Evolutionary conservation across 2,113 vertebrate genomes (phyloP).

Genomic region (Chaenogobius annularis): DNA sequence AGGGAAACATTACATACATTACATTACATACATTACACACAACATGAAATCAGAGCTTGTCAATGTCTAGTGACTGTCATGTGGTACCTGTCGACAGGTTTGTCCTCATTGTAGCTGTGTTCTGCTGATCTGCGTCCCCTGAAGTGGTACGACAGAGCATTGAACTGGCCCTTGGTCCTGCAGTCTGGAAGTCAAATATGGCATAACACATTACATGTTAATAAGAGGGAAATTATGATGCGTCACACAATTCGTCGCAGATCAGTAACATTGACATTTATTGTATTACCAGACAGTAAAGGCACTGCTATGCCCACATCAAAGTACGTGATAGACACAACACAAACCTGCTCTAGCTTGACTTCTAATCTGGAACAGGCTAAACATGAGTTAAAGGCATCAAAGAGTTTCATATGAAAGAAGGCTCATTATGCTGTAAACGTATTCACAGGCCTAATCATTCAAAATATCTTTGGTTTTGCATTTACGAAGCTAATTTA

Average conservation of each 20-base stretch:
- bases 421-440: neutral
- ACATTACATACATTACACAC: slow-evolving; percentile 1
- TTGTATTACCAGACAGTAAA: slow-evolving; percentile 1
- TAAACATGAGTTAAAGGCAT: slow-evolving; percentile 4
- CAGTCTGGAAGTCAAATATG: slow-evolving; percentile 81
- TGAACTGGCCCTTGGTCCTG: slow-evolving; percentile 95
- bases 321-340: slow-evolving; percentile 10
- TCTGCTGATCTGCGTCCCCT: slow-evolving; percentile 89
- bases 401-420: neutral
- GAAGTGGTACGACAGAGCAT: slow-evolving; percentile 92
- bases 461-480: neutral
- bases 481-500: neutral
- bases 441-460: slow-evolving; percentile 7
- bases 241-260: neutral
- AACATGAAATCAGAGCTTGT: neutral
- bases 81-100: slow-evolving; percentile 55
- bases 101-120: slow-evolving; percentile 85
- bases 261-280: neutral
- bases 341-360: neutral
- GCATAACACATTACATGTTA: slow-evolving; percentile 3
- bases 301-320: slow-evolving; percentile 8
- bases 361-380: slow-evolving; percentile 10
- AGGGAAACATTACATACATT: slow-evolving; percentile 28
- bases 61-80: too few relatives aligned
- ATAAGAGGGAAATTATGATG: neutral